Percentiles rank a stretch among this genome's conserved stretches.
These are phyloP conservation scores for Rhinopomastus cyanomelas DNA, from an alignment of 2,113 vertebrate genomes.

Conservation along the genomic window DNA sequence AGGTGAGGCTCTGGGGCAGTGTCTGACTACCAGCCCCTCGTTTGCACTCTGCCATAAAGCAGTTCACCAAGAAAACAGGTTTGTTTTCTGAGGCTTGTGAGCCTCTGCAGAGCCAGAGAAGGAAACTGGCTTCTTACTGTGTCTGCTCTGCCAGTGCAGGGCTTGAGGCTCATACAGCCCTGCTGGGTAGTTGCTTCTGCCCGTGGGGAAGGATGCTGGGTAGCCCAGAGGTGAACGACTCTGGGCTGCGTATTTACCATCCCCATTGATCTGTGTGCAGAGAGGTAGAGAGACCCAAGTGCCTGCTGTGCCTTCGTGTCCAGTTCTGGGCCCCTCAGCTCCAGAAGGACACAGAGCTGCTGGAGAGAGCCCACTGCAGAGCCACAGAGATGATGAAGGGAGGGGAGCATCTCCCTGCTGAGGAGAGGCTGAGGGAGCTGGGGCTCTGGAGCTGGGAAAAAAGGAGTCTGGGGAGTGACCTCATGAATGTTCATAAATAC, in stretches of 20 bases:
- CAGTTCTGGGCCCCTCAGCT: too few relatives aligned
- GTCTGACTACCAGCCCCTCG: background rate
- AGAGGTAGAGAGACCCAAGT: background rate
- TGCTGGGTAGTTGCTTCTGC: background rate
- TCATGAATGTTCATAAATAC: too few relatives aligned
- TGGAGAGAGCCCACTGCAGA: too few relatives aligned
- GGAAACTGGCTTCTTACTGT: background rate
- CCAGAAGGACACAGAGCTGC: too few relatives aligned
- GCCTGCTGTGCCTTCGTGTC: too few relatives aligned
- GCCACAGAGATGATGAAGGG: too few relatives aligned
- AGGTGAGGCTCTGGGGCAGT: background rate
- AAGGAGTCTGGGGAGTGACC: too few relatives aligned
- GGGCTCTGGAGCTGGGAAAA: too few relatives aligned
- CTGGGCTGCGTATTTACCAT: background rate
- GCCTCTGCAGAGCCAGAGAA: background rate
- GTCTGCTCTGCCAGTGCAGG: background rate
- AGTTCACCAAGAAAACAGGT: background rate
- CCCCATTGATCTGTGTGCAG: background rate
- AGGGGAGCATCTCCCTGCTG: too few relatives aligned
- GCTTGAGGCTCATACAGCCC: background rate
- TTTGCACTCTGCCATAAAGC: background rate
- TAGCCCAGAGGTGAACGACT: accelerated
- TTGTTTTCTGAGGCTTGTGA: background rate
- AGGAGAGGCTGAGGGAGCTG: too few relatives aligned
- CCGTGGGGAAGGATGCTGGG: background rate